Percentiles rank a stretch among this genome's conserved stretches.
Conservation (phyloP, 1,140 invertebrate species). For the Magallana angulata region DNA sequence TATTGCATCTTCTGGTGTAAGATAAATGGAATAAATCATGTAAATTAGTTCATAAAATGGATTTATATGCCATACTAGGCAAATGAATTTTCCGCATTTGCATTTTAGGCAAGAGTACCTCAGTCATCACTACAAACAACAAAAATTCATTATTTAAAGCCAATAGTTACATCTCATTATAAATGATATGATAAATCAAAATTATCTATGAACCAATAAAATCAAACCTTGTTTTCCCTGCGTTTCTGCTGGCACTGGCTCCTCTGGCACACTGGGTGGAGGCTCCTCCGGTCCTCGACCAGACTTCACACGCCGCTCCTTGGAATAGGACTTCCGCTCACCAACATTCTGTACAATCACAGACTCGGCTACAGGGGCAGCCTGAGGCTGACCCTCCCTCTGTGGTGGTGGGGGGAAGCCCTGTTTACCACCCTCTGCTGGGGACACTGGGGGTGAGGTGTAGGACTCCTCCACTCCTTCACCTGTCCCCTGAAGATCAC, state of each 20-base stretch:
- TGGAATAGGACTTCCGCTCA: conserved; percentile 53
- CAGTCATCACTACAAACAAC: no score
- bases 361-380: conserved; percentile 29
- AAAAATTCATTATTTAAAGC: no score
- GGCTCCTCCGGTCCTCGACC: conserved; percentile 46
- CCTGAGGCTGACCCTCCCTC: conserved; percentile 7
- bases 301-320: conserved; percentile 46
- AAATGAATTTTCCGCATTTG: not conserved
- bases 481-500: not conserved
- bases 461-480: conserved; percentile 1
- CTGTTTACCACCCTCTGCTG: not conserved
- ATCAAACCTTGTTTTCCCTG: conserved; percentile 18
- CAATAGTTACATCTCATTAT: no score
- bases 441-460: not conserved
- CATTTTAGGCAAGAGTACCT: no score
- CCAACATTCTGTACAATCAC: conserved; percentile 42
- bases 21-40: not conserved
- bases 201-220: no score
- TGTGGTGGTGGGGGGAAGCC: conserved; percentile 15
- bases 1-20: not conserved
- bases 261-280: conserved; percentile 30
- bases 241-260: not conserved
- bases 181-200: no score
- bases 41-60: not conserved
- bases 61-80: not conserved